These are phyloP conservation scores for Clarias gariepinus DNA, from an alignment of 2,113 vertebrate genomes.

Conservation along the genomic window DNA sequence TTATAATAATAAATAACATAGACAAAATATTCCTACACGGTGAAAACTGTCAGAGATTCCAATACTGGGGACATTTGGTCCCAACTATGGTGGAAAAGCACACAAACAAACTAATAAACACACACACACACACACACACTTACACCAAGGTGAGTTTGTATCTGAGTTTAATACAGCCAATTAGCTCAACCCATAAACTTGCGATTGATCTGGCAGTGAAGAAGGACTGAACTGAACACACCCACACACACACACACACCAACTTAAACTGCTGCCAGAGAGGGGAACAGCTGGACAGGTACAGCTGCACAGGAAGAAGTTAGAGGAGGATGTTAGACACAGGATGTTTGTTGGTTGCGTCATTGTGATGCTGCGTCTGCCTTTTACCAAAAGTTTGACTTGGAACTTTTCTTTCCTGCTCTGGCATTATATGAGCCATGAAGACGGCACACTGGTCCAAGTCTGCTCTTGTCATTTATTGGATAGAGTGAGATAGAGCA, in stretches of 20 bases:
- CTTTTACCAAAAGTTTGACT: not conserved
- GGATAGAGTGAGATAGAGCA: not conserved
- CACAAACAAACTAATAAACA: not conserved
- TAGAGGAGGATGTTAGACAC: not conserved
- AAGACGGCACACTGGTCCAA: not conserved
- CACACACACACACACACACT: not conserved
- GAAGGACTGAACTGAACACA: not conserved
- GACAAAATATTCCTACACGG: not conserved
- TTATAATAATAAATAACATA: not conserved
- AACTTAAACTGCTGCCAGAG: not conserved
- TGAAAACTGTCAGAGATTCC: not conserved
- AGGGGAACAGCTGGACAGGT: slow-evolving; percentile 1
- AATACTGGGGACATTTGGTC: not conserved
- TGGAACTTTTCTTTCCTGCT: not conserved
- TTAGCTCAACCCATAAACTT: not conserved
- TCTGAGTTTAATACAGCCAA: not conserved
- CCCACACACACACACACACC: not conserved
- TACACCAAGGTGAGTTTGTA: not conserved
- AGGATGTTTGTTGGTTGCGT: not conserved
- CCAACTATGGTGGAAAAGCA: not conserved
- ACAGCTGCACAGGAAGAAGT: not conserved
- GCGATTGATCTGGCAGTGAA: not conserved
- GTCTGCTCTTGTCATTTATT: not conserved
- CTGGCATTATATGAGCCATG: not conserved
- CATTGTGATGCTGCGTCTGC: not conserved